Conservation (phyloP, 2,888 invertebrate genomes). For the Thelaira solivaga region DNA sequence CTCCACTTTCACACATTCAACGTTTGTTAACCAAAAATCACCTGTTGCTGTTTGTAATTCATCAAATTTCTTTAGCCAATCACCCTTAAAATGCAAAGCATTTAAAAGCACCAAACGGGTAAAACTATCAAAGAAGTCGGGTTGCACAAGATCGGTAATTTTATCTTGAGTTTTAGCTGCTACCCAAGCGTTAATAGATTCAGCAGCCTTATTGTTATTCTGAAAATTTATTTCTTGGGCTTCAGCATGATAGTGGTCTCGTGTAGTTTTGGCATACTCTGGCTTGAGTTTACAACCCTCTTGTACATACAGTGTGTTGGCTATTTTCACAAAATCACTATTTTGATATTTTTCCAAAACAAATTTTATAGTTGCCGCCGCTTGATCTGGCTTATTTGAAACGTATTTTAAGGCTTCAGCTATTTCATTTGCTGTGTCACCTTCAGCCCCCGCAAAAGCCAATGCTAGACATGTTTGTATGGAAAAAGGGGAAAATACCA, state of each 20-base stretch:
- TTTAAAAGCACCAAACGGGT: slow-evolving; percentile 88
- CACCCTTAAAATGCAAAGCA: slow-evolving; percentile 92
- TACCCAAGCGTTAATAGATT: slow-evolving; percentile 89
- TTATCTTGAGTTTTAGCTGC: slow-evolving; percentile 87
- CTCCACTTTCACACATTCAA: slow-evolving; percentile 80
- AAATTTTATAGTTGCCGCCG: slow-evolving; percentile 69
- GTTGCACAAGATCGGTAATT: slow-evolving; percentile 86
- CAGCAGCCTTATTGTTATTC: slow-evolving; percentile 78
- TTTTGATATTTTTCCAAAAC: slow-evolving; percentile 70
- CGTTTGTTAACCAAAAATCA: slow-evolving; percentile 81
- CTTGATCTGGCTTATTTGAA: slow-evolving; percentile 68
- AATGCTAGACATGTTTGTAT: slow-evolving; percentile 85
- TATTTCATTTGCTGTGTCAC: slow-evolving; percentile 81
- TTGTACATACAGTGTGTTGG: slow-evolving; percentile 85
- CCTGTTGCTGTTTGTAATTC: slow-evolving; percentile 79
- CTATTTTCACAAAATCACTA: slow-evolving; percentile 78
- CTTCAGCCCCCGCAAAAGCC: slow-evolving; percentile 85
- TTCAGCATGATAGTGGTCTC: slow-evolving; percentile 82
- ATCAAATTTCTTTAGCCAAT: slow-evolving; percentile 85
- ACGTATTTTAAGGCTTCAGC: slow-evolving; percentile 79
- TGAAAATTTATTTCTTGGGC: slow-evolving; percentile 83
- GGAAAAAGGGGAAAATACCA: slow-evolving; percentile 86
- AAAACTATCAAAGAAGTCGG: slow-evolving; percentile 78
- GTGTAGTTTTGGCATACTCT: slow-evolving; percentile 79
- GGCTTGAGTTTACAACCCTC: slow-evolving; percentile 79